Conservation (phyloP, 2,113 vertebrate species). For the Macroglossus sobrinus region DNA sequence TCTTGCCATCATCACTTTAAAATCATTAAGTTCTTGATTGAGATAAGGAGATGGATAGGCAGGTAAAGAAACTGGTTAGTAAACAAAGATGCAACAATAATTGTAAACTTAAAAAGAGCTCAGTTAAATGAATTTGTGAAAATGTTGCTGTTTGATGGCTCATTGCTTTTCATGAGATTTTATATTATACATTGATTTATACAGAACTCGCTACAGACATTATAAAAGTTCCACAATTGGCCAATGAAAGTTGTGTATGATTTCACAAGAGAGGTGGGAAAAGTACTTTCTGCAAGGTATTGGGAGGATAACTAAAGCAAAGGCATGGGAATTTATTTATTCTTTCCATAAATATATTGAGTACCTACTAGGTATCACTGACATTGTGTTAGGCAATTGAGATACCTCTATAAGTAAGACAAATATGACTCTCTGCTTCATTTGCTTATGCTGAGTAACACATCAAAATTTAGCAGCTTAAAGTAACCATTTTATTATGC, state of each 20-base stretch:
- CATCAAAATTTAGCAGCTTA: slow-evolving; percentile 13
- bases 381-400: neutral
- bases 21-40: neutral
- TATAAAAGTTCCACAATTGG: neutral
- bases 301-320: neutral
- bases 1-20: slow-evolving; percentile 3
- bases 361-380: neutral
- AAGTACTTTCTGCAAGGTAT: neutral
- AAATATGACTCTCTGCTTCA: neutral
- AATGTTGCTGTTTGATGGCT: neutral
- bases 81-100: slow-evolving; percentile 10
- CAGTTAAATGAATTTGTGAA: slow-evolving; percentile 21
- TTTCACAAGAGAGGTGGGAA: neutral
- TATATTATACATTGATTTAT: neutral
- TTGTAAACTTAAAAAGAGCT: neutral
- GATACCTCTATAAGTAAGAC: neutral
- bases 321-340: neutral
- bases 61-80: neutral
- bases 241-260: neutral
- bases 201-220: neutral
- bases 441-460: slow-evolving; percentile 17
- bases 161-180: neutral
- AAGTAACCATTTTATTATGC: neutral
- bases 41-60: neutral
- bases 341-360: neutral